Evolutionary conservation across 2,797 vertebrate species (phyloP), one percentile per base, ranked within the genome.

Genomic region (Arctocebus calabarensis): DNA sequence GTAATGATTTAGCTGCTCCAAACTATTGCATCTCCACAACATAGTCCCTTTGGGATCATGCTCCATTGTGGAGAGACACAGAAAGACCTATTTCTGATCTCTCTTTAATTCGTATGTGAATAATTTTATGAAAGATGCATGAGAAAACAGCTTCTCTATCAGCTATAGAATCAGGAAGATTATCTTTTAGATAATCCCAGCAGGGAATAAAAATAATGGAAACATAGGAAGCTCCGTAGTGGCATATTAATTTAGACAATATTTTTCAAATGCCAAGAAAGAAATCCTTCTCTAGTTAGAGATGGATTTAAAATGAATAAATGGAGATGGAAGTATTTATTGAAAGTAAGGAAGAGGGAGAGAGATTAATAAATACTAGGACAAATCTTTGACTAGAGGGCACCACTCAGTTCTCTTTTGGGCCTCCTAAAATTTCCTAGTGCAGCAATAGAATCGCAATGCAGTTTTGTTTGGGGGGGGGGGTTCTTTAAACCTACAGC

Each of bases 231-330:
- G 88, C 22, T 12, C 11, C 70, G 88, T 23, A 13, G 55, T 73
- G 45, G 34, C n/a, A 84, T 25, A 73, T 82, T 90, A 73, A 70
- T 75, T 84, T 71, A 90, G 45, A 14, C 19, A 83, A 27, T 87
- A 48, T 61, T 92, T 96, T 91, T 77, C 62, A 91, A 81, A 96
- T 96, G 27, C 25, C 45, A n/a, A 93, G 79, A 85, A 85, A 73
- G 45, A 84, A 68, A 48, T 1, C n/a, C 78, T 57, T 70, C 62
- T 82, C 23, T 43, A 40, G 73, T 16, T 64, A 84, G 27, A 74
- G 22, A 11, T 34, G 32, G 3, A 79, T 79, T 86, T 68, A 37
- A 86, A 86, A 79, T 34, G 7, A 22, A 34, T 23, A 6, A 16
- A 32, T 19, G 14, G 17, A 62, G 12, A 84, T 16, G 4, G 29